These are phyloP conservation scores for Unio delphinus DNA, from an alignment of 2,888 invertebrate species.

Conservation along the genomic window DNA sequence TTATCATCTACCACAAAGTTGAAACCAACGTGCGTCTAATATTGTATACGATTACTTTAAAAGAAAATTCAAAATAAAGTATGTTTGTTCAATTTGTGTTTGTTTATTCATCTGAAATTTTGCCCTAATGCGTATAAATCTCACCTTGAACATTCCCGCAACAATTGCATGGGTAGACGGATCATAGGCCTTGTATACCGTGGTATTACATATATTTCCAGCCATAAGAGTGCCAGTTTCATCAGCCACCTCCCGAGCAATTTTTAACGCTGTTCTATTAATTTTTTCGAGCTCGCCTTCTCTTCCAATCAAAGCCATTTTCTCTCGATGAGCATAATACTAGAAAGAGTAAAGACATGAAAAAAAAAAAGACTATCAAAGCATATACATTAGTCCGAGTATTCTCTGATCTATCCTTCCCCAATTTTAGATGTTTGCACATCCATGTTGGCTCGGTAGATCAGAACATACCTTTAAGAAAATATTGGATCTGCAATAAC, in stretches of 20 bases:
- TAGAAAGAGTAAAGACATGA: constrained; percentile 18
- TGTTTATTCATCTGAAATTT: neutral
- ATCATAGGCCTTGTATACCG: constrained; percentile 51
- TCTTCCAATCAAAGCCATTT: constrained; percentile 57
- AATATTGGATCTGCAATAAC: too few relatives aligned
- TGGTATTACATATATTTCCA: constrained; percentile 66
- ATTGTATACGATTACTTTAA: too few relatives aligned
- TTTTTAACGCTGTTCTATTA: constrained; percentile 57
- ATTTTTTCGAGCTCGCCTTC: constrained; percentile 61
- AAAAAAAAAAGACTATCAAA: neutral
- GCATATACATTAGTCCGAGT: neutral
- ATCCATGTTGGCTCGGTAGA: too few relatives aligned
- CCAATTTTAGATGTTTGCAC: too few relatives aligned
- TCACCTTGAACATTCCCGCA: constrained; percentile 60
- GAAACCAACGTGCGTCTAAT: too few relatives aligned
- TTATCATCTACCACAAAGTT: too few relatives aligned
- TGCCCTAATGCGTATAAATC: neutral
- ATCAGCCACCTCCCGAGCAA: constrained; percentile 66
- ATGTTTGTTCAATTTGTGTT: too few relatives aligned
- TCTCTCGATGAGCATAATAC: constrained; percentile 68
- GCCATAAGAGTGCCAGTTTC: constrained; percentile 65
- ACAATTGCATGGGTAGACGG: constrained; percentile 23
- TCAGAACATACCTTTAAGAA: too few relatives aligned
- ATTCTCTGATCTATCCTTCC: too few relatives aligned
- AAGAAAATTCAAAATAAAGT: too few relatives aligned